phyloP scores from a whole-genome alignment of 2,888 invertebrate genomes.

The Vandiemenella viatica region DNA sequence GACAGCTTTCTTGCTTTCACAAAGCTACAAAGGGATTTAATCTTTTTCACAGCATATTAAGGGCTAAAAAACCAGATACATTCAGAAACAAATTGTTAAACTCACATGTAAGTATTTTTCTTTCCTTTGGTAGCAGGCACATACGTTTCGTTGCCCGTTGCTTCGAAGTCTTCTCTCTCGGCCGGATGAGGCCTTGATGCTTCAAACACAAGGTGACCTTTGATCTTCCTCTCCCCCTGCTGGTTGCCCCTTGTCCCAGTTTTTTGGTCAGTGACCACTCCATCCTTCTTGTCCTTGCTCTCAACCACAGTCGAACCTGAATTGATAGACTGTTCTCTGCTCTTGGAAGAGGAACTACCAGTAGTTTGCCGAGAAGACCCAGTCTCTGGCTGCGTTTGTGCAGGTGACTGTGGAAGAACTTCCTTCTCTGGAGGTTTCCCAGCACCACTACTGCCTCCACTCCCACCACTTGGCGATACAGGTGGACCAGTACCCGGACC shows the following conservation, averaged over 20 bases:
- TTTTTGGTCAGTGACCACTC: slow-evolving; percentile 4
- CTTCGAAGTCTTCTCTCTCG: slow-evolving; percentile 59
- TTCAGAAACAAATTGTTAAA: slow-evolving; percentile 3
- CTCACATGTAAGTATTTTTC: slow-evolving; percentile 23
- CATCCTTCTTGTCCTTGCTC: slow-evolving; percentile 23
- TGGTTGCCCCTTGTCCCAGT: neutral
- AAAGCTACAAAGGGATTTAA: too few species aligned
- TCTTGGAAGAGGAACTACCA: neutral
- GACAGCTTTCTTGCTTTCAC: too few species aligned
- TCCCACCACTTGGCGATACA: slow-evolving; percentile 15
- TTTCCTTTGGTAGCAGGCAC: slow-evolving; percentile 28
- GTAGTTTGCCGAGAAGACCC: slow-evolving; percentile 18
- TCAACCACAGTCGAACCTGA: too few species aligned
- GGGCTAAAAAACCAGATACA: neutral
- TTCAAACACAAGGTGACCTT: slow-evolving; percentile 52
- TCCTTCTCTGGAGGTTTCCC: slow-evolving; percentile 18
- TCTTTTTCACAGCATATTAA: too few species aligned
- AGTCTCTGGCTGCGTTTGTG: neutral
- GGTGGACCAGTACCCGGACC: slow-evolving; percentile 15
- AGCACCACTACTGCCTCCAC: slow-evolving; percentile 20
- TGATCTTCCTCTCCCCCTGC: slow-evolving; percentile 20
- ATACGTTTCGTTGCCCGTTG: slow-evolving; percentile 47
- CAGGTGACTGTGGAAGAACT: slow-evolving; percentile 1
- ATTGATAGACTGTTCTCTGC: neutral
- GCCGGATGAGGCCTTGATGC: slow-evolving; percentile 50